Base-by-base conservation (phyloP, 2,888 invertebrate genomes). In the Hoplodrina ambigua region DNA sequence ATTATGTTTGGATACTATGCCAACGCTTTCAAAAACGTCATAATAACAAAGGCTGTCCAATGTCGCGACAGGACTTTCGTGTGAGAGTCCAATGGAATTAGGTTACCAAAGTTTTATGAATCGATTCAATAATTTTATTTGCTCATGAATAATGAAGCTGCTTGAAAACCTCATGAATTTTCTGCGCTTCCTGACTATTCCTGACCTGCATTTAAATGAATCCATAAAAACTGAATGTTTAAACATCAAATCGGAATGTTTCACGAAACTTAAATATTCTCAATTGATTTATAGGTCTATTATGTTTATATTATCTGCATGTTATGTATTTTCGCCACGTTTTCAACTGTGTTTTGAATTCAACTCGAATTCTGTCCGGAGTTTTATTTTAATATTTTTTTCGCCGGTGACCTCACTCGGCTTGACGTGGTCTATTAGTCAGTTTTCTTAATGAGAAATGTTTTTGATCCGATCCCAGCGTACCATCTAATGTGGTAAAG, bases 371-470 rank as follows among this genome's bases (percentile, higher is more conserved):
- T 61, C 37, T 19, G 44, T 10, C 19, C 19, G 17, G 44, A 61
- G 49, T 56, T 65, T 70, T 69, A 52, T 72, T 62, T 72, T n/a
- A 50, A 52, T 61, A 56, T 69, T 54, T 80, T 60, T 61, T 77
- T 58, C 19, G 20, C 33, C 17, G 46, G 44, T 75, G 73, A 72
- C 61, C 59, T 79, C 70, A 79, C 30, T 57, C 57, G n/a, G 11
- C 63, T 64, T 74, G 68, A 60, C 75, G 75, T 64, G 20, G 59
- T 53, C 56, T 72, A 73, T 69, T 70, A 75, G 67, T 78, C 69
- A 73, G 72, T 63, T 70, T 55, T 70, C 71, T 60, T 75, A 70
- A 79, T 65, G 65, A 76, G 76, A 76, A 76, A 70, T 72, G 56
- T 67, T 62, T 74, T 56, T 59, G 17, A 67, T 82, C 41, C 53